Percentiles rank a stretch among this genome's conserved stretches.
Evolutionary conservation across 2,888 invertebrate species (phyloP).

Genomic region (Dasypogon diadema): DNA sequence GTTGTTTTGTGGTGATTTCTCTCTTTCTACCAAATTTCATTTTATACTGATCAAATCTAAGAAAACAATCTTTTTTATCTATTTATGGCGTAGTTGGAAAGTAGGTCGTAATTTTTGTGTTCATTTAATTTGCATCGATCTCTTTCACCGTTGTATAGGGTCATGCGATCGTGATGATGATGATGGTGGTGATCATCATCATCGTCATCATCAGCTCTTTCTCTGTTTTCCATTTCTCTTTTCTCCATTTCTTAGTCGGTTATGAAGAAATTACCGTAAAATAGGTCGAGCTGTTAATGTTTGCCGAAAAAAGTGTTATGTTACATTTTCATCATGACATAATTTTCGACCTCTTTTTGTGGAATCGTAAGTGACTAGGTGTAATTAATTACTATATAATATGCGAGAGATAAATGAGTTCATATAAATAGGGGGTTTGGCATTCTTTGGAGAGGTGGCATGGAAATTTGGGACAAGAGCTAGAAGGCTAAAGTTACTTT

Average conservation of each 20-base stretch:
- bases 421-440: too few species aligned
- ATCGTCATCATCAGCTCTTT: constrained; percentile 15
- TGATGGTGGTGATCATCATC: background rate
- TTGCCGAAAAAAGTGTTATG: constrained; percentile 29
- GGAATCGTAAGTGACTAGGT: background rate
- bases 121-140: constrained; percentile 35
- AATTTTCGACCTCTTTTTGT: constrained; percentile 30
- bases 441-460: too few species aligned
- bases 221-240: background rate
- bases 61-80: background rate
- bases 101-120: constrained; percentile 36
- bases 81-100: constrained; percentile 13
- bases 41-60: background rate
- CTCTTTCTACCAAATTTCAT: background rate
- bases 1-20: background rate
- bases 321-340: constrained; percentile 18
- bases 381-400: too few species aligned
- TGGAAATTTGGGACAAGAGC: too few species aligned
- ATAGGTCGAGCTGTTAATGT: constrained; percentile 20
- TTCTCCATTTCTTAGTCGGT: background rate
- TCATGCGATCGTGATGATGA: background rate
- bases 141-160: background rate
- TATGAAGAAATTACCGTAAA: constrained; percentile 15
- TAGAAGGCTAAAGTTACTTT: too few species aligned
- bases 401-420: too few species aligned